These are phyloP conservation scores for Drosophila setifemur DNA, from an alignment of 1,140 invertebrate species.

Conservation along the genomic window DNA sequence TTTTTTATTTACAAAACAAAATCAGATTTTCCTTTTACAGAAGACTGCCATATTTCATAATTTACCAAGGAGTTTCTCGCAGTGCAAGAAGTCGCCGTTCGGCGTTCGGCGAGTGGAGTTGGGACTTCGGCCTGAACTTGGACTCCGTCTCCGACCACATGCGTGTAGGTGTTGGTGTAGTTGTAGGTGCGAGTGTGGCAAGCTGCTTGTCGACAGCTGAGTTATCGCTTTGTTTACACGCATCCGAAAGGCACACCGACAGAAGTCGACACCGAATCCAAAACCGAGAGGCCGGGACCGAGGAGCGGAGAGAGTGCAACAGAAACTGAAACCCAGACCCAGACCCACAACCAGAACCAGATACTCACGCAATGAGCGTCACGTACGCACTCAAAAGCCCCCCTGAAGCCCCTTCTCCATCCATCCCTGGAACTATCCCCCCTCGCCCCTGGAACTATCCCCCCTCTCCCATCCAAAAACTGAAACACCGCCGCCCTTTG, in stretches of 20 bases:
- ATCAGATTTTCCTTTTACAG: too few relatives aligned
- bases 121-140: conserved; percentile 1
- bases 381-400: conserved; percentile 42
- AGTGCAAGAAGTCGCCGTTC: conserved; percentile 6
- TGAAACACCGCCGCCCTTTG: conserved; percentile 13
- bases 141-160: background rate
- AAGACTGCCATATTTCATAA: too few relatives aligned
- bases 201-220: conserved; percentile 44
- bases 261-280: background rate
- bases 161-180: background rate
- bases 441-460: background rate
- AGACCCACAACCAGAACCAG: background rate
- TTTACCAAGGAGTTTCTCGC: too few relatives aligned
- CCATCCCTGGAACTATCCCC: too few relatives aligned
- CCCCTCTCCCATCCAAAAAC: background rate
- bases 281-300: background rate
- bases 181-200: conserved; percentile 24
- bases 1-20: too few relatives aligned
- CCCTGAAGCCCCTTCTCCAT: too few relatives aligned
- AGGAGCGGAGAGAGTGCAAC: conserved; percentile 3
- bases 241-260: conserved; percentile 13
- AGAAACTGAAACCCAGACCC: conserved; percentile 10
- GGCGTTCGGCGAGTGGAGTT: conserved; percentile 2
- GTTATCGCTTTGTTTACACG: conserved; percentile 57
- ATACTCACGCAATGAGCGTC: conserved; percentile 39